Evolutionary conservation across 2,113 vertebrate genomes (phyloP), one percentile per base, ranked within the genome.

Genomic region (Nymphicus hollandicus): DNA sequence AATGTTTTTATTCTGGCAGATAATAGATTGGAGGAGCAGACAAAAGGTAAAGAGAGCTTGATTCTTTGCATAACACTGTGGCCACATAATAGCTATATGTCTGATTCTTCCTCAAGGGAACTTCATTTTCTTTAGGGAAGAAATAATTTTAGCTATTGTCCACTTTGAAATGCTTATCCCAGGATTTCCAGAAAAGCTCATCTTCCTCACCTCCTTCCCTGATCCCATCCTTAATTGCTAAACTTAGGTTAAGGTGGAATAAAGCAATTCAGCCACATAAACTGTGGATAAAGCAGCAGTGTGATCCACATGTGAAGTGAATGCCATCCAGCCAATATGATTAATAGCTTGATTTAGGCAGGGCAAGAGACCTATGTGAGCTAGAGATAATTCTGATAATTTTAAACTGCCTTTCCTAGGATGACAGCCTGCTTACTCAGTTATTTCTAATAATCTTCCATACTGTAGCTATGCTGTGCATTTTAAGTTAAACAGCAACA

Each of bases 401-500:
- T 91, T 94, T 85, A 89, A 90, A 65, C 60, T 79, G 27, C 39
- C 87, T 89, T 91, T 86, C 56, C 47, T 49, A 50, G 43, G 27
- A 70, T 85, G 73, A 94, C 86, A 96, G 60, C 41, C 46, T 73
- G 68, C 86, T 97, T 94, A 85, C 68, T 81, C 55, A 33, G 47
- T 91, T 93, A 86, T 83, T 96, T 86, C 77, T 89, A 79, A 50
- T 95, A 89, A 82, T 77, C 52, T 82, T 94, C 60, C 17, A 19
- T 93, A 87, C 66, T 49, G 37, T 69, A 95, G 73, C 64, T 94
- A 33, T 64, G 69, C 93, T 87, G 66, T 84, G 83, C 86, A 71
- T 93, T 95, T 95, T 88, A 81, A 84, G 65, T 93, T 95, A 89
- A 92, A 94, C 61, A 95, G 77, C 93, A 93, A 94, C 91, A 84